Evolutionary conservation across 1,140 invertebrate species (phyloP).

Genomic region (Probaryconus sp.): DNA sequence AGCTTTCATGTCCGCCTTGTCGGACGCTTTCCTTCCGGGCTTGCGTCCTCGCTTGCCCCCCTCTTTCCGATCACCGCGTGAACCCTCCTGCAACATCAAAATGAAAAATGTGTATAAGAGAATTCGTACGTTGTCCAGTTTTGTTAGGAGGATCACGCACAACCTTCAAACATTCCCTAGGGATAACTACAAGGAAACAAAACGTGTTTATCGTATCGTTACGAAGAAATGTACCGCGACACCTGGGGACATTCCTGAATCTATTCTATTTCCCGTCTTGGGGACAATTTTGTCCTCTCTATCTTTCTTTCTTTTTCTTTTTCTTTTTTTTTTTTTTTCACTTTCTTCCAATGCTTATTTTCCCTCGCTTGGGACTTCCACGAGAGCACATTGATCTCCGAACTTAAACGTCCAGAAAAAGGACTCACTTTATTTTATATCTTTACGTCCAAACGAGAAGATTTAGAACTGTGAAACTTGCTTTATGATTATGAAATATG

Average conservation of each 20-base stretch:
- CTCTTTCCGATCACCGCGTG: slow-evolving; percentile 83
- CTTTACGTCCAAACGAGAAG: not conserved
- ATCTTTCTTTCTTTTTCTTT: no score
- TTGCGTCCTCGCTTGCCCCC: slow-evolving; percentile 91
- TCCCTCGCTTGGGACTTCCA: slow-evolving; percentile 21
- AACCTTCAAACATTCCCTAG: slow-evolving; percentile 25
- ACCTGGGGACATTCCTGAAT: slow-evolving; percentile 53
- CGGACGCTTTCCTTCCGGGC: slow-evolving; percentile 89
- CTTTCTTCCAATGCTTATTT: slow-evolving; percentile 24
- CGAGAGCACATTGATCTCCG: slow-evolving; percentile 26
- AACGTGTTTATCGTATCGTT: slow-evolving; percentile 46
- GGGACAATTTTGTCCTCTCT: slow-evolving; percentile 32
- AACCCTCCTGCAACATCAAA: slow-evolving; percentile 78
- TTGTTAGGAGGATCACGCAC: slow-evolving; percentile 33
- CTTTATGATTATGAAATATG: no score
- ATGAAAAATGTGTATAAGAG: slow-evolving; percentile 24
- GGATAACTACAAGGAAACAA: slow-evolving; percentile 21
- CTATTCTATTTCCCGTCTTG: slow-evolving; percentile 41
- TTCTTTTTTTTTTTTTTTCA: slow-evolving; percentile 1
- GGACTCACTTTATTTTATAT: not conserved
- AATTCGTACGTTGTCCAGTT: slow-evolving; percentile 23
- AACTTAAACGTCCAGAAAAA: slow-evolving; percentile 5
- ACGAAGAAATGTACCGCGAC: slow-evolving; percentile 48
- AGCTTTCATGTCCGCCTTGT: slow-evolving; percentile 95
- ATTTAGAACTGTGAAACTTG: no score